phyloP scores from a whole-genome alignment of 2,113 vertebrate genomes.

The Paradisaea rubra region DNA sequence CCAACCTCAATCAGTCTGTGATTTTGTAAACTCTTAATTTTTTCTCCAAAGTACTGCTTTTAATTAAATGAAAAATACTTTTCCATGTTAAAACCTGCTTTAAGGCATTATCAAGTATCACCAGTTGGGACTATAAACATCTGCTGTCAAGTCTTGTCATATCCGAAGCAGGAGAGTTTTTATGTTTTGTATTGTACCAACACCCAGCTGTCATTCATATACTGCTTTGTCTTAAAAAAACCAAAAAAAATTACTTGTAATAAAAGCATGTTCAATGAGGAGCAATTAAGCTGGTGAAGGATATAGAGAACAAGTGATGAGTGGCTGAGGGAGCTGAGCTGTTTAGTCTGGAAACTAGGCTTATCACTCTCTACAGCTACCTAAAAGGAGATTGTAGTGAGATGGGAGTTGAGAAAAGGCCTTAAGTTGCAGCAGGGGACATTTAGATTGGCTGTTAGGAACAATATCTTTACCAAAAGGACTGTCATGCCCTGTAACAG shows the following conservation, averaged over 20 bases:
- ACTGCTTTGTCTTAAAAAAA: background rate
- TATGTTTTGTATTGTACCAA: background rate
- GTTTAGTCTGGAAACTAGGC: background rate
- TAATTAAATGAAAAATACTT: background rate
- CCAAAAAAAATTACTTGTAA: background rate
- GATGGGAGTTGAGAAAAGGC: accelerated
- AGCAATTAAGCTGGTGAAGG: background rate
- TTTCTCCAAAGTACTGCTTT: background rate
- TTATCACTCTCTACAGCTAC: background rate
- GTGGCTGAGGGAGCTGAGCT: background rate
- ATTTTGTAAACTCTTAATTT: background rate
- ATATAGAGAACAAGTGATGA: background rate
- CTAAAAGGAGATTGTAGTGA: background rate
- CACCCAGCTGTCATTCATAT: background rate
- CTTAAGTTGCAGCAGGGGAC: background rate
- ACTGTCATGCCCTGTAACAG: background rate
- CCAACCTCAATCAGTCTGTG: background rate
- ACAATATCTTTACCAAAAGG: background rate
- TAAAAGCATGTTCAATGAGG: background rate
- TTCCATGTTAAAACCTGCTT: background rate
- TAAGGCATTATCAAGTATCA: background rate
- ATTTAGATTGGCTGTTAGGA: background rate
- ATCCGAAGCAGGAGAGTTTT: background rate
- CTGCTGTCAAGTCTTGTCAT: background rate
- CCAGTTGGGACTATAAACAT: background rate